Conservation (phyloP, 1,140 invertebrate genomes). For the Drosophila parvula region DNA sequence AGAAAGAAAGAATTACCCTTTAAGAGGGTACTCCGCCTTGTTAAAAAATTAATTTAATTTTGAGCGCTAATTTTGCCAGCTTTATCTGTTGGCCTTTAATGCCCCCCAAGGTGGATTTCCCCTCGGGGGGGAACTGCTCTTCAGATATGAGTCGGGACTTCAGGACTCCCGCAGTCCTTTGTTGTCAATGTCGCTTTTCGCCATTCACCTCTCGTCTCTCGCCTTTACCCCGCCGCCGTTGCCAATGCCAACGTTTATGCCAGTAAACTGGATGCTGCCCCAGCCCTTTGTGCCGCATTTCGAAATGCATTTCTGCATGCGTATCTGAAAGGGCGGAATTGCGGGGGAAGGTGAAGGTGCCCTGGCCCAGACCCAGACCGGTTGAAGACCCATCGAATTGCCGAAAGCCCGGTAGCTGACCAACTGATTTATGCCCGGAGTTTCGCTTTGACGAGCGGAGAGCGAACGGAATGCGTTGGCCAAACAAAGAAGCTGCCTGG, state of each 20-base stretch:
- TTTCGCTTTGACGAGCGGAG: constrained; percentile 20
- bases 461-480: constrained; percentile 33
- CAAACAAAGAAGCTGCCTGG: constrained; percentile 43
- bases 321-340: background rate
- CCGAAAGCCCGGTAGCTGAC: constrained; percentile 65
- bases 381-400: constrained; percentile 28
- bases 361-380: constrained; percentile 13
- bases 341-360: background rate
- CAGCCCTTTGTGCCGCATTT: constrained; percentile 40
- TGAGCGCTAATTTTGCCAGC: constrained; percentile 5
- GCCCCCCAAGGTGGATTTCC: background rate
- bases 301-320: constrained; percentile 10
- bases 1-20: background rate
- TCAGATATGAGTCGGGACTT: background rate
- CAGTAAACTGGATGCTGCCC: constrained; percentile 21
- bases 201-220: background rate
- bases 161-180: constrained; percentile 4
- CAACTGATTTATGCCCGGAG: constrained; percentile 62
- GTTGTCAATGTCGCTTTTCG: constrained; percentile 14
- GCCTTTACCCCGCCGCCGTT: constrained; percentile 11
- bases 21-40: background rate
- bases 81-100: constrained; percentile 32
- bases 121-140: constrained; percentile 5
- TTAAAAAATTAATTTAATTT: constrained; percentile 28
- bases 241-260: constrained; percentile 30